Evolutionary conservation across 2,888 invertebrate species (phyloP).

Genomic region (Lucinisca nassula): DNA sequence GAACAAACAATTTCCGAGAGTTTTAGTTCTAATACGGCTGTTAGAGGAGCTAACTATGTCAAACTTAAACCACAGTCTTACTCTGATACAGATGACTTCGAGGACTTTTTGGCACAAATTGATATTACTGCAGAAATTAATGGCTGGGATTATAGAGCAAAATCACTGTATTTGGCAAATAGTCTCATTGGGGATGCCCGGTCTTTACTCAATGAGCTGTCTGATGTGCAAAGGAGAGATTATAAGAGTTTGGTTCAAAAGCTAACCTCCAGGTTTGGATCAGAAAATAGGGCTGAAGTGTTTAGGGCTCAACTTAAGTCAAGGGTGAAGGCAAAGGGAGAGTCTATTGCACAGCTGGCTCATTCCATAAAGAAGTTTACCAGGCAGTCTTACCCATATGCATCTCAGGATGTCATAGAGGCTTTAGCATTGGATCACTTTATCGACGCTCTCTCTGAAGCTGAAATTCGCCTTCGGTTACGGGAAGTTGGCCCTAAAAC

Average conservation of each 20-base stretch:
- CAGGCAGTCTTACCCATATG: constrained; percentile 48
- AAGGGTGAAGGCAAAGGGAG: constrained; percentile 21
- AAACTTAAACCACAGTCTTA: constrained; percentile 46
- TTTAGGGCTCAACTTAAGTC: constrained; percentile 52
- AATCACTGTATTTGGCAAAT: constrained; percentile 59
- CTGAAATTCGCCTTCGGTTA: too few species aligned
- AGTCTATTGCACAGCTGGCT: constrained; percentile 63
- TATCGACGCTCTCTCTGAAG: too few species aligned
- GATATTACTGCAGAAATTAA: constrained; percentile 63
- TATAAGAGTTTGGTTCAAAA: constrained; percentile 35
- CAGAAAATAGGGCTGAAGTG: constrained; percentile 52
- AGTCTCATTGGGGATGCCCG: constrained; percentile 51
- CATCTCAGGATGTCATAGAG: too few species aligned
- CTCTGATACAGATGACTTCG: constrained; percentile 54
- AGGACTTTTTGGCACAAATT: constrained; percentile 64
- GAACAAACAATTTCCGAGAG: too few species aligned
- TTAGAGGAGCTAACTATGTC: neutral
- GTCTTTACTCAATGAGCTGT: constrained; percentile 44
- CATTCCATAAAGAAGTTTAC: constrained; percentile 52
- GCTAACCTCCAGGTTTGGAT: constrained; percentile 52
- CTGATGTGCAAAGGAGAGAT: constrained; percentile 33
- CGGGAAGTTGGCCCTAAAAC: constrained; percentile 33
- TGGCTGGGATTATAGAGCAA: constrained; percentile 87
- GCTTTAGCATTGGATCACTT: too few species aligned
- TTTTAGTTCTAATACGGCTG: too few species aligned